Conservation (phyloP, 2,797 vertebrate species). For the Heteromormyrus szaboi region DNA sequence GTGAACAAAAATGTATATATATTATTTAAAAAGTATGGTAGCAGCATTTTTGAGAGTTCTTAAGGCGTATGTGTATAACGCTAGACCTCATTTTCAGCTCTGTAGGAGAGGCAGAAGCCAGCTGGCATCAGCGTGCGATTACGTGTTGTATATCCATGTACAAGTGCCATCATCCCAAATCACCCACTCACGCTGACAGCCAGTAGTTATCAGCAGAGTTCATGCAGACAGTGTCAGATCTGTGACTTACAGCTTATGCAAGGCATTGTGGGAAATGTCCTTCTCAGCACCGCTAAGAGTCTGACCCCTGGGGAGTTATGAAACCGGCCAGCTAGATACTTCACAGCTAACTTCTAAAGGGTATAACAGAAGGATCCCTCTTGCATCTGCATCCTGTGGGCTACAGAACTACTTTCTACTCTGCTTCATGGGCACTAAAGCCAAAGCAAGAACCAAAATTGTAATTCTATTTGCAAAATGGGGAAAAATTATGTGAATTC, state of each 20-base stretch:
- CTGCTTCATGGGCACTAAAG: neutral
- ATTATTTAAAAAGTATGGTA: neutral
- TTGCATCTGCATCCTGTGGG: neutral
- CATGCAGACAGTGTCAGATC: constrained; percentile 3
- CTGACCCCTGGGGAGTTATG: neutral
- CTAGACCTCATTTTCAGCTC: neutral
- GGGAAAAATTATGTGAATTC: neutral
- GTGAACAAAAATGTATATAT: neutral
- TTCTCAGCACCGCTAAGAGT: neutral
- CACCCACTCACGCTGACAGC: neutral
- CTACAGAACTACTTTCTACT: neutral
- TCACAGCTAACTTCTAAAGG: neutral
- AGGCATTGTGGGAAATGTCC: neutral
- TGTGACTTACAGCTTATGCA: neutral
- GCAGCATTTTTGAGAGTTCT: neutral
- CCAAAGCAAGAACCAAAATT: neutral
- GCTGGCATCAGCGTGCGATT: neutral
- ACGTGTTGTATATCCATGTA: neutral
- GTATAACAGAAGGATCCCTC: neutral
- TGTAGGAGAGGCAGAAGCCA: neutral
- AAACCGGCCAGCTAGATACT: neutral
- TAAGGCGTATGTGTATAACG: neutral
- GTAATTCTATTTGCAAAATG: neutral
- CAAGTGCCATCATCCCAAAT: neutral
- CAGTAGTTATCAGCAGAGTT: constrained; percentile 4